Evolutionary conservation across 2,113 vertebrate genomes (phyloP), one percentile per base, ranked within the genome.

Genomic region (Phrynosoma platyrhinos): DNA sequence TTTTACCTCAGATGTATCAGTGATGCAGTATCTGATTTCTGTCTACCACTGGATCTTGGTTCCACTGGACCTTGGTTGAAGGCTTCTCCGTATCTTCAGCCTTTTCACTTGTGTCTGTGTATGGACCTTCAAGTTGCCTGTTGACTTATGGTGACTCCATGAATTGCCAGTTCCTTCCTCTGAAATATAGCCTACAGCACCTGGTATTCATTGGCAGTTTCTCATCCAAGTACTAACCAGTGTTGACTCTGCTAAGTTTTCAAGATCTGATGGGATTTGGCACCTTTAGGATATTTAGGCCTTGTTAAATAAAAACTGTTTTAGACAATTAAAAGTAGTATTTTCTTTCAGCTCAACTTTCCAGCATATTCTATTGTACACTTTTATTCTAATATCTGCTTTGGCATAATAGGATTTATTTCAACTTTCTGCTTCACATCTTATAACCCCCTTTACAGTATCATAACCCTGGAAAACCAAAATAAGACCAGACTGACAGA

Each of bases 1-100:
- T 82, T 66, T 77, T 85, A 85, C 88, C 83, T 85, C 42, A 81
- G 58, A 69, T 9, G 47, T n/a, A n/a, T 40, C 42, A 82, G 79
- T 47, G 27, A 66, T 16, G 42, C 10, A 42, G 23, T 58, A 62
- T 76, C 79, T 74, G 58, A 76, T 77, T 86, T 82, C 42, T 32
- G 6, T 75, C 30, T 64, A 76, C 9, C 13, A 27, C 40, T 30
- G n/a, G 10, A 36, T 20, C 27, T 77, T n/a, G 25, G 6, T 18
- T 68, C 9, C 13, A 27, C 40, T 30, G n/a, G 10, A 36, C 27
- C 27, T 77, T n/a, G 25, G 6, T 18, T 53, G 79, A 82, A 64
- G 80, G 42, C 42, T 77, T 53, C 10, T 40, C 32, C n/a, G 27
- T 53, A 52, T 81, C 32, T n/a, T 81, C 36, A 27, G 42, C 27